These are phyloP conservation scores for Monopis laevigella DNA, from an alignment of 2,888 invertebrate genomes.

Conservation along the genomic window DNA sequence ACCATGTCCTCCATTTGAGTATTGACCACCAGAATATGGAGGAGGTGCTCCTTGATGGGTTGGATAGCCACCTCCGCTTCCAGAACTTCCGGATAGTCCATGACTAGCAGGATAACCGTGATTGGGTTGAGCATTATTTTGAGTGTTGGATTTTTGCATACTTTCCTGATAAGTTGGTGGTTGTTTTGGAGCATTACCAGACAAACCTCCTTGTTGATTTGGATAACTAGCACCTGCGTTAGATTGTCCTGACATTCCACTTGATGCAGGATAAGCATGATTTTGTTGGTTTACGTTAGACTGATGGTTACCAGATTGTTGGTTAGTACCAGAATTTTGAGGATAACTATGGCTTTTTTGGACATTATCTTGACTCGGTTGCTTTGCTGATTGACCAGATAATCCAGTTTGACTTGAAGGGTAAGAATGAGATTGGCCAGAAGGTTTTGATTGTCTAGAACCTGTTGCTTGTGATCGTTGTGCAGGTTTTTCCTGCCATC, in stretches of 20 bases:
- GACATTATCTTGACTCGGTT: slow-evolving; percentile 38
- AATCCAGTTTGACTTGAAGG: slow-evolving; percentile 24
- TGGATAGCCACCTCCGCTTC: slow-evolving; percentile 25
- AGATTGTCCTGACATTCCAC: slow-evolving; percentile 33
- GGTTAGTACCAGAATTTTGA: slow-evolving; percentile 24
- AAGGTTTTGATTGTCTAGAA: slow-evolving; percentile 34
- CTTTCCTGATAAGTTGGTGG: slow-evolving; percentile 37
- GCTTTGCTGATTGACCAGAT: slow-evolving; percentile 21
- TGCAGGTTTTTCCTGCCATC: slow-evolving; percentile 50
- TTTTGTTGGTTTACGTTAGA: slow-evolving; percentile 26
- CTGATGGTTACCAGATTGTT: slow-evolving; percentile 12
- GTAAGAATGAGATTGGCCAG: slow-evolving; percentile 23
- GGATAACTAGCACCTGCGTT: slow-evolving; percentile 23
- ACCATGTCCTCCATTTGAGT: slow-evolving; percentile 23
- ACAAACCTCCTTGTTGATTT: slow-evolving; percentile 7
- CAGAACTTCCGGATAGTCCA: slow-evolving; percentile 13
- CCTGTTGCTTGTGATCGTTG: slow-evolving; percentile 30
- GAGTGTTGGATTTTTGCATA: slow-evolving; percentile 40
- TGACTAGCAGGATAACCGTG: slow-evolving; percentile 16
- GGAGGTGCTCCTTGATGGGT: slow-evolving; percentile 40
- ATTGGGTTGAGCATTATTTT: slow-evolving; percentile 11
- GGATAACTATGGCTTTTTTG: slow-evolving; percentile 39
- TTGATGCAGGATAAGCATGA: slow-evolving; percentile 38
- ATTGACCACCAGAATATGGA: slow-evolving; percentile 27
- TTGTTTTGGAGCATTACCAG: slow-evolving; percentile 26